Percentiles rank a stretch among this genome's conserved stretches.
Evolutionary conservation across 2,888 invertebrate species (phyloP).

Genomic region (Leucophora obtusa): DNA sequence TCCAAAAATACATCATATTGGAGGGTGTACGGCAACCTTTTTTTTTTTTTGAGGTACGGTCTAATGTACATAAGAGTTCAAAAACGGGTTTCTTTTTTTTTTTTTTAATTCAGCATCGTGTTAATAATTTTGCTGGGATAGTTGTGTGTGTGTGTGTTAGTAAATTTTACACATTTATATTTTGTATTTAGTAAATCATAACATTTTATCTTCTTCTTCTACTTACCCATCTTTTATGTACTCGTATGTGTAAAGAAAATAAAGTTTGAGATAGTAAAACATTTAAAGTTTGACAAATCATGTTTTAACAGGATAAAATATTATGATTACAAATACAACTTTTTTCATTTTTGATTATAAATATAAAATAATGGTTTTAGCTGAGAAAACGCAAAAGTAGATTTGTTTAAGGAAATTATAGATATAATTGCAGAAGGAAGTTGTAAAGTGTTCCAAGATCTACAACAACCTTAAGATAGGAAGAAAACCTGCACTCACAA

Average conservation of each 20-base stretch:
- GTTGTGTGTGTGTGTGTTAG: not conserved
- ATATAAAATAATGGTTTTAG: not conserved
- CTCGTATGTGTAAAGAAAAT: not conserved
- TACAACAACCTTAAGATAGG: too few species aligned
- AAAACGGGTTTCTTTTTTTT: too few species aligned
- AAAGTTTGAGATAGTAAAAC: constrained; percentile 37
- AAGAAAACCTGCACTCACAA: too few species aligned
- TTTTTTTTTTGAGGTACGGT: too few species aligned
- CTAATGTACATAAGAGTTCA: too few species aligned
- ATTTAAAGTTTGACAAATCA: constrained; percentile 61
- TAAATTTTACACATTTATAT: constrained; percentile 2
- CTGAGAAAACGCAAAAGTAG: not conserved
- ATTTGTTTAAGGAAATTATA: not conserved
- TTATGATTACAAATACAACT: constrained; percentile 26
- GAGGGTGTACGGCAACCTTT: too few species aligned
- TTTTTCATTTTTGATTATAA: not conserved
- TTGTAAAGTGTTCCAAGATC: not conserved
- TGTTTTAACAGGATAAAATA: constrained; percentile 54
- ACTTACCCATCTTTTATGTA: not conserved
- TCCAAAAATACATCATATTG: too few species aligned
- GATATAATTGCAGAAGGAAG: not conserved
- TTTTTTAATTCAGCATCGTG: too few species aligned
- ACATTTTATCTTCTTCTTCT: constrained; percentile 10
- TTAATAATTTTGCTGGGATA: not conserved
- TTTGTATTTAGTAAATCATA: constrained; percentile 47